These are phyloP conservation scores for Semotilus atromaculatus DNA, from an alignment of 2,797 vertebrate species.

Conservation along the genomic window DNA sequence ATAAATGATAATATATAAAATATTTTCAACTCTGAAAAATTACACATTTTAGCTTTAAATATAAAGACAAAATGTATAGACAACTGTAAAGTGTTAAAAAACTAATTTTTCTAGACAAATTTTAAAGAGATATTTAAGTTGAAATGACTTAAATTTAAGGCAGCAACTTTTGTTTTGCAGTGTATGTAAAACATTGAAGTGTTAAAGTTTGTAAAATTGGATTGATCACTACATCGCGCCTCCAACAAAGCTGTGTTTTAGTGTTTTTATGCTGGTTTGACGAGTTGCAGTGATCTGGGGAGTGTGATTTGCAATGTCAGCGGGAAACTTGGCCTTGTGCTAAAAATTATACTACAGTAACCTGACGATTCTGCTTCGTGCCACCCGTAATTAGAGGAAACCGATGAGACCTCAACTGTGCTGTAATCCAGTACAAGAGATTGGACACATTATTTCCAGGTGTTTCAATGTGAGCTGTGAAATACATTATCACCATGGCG, in stretches of 20 bases:
- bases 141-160: too few relatives aligned
- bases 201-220: too few relatives aligned
- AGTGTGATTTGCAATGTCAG: background rate
- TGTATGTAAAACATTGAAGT: too few relatives aligned
- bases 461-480: conserved; percentile 67
- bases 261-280: background rate
- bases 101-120: too few relatives aligned
- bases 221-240: too few relatives aligned
- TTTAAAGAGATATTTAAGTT: too few relatives aligned
- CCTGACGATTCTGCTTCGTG: conserved; percentile 1
- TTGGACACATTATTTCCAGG: conserved; percentile 61
- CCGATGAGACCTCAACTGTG: background rate
- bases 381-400: conserved; percentile 26
- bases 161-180: too few relatives aligned
- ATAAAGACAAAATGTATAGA: too few relatives aligned
- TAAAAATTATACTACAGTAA: background rate
- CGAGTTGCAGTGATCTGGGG: background rate
- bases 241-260: background rate
- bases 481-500: conserved; percentile 69
- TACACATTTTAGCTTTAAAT: too few relatives aligned
- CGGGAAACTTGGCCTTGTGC: background rate
- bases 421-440: background rate
- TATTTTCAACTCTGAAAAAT: too few relatives aligned
- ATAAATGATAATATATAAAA: too few relatives aligned
- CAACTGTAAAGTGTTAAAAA: too few relatives aligned